Conservation (phyloP, 2,113 vertebrate species). For the Eudyptes chrysolophus region DNA sequence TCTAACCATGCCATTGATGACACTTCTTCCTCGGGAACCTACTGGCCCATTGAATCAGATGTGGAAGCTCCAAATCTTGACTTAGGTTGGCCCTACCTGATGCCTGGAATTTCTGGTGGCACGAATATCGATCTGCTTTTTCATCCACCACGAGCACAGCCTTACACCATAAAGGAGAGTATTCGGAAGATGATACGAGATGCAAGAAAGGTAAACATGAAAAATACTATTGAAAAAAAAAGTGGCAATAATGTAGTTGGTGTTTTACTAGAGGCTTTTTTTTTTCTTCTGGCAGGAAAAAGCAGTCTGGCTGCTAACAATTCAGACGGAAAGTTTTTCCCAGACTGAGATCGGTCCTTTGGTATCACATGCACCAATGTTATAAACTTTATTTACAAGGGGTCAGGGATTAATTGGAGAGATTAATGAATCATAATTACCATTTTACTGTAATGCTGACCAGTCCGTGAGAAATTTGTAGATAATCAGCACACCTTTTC, state of each 20-base stretch:
- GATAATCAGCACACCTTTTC: neutral
- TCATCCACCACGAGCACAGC: slow-evolving; percentile 89
- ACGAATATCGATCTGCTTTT: slow-evolving; percentile 92
- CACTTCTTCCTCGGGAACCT: slow-evolving; percentile 90
- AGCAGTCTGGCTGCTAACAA: neutral
- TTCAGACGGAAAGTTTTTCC: neutral
- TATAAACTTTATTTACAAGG: neutral
- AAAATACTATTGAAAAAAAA: neutral
- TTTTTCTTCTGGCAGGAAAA: neutral
- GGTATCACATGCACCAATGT: neutral
- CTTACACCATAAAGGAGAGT: slow-evolving; percentile 92
- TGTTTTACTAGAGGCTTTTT: neutral
- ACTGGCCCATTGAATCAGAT: slow-evolving; percentile 94
- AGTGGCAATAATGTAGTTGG: neutral
- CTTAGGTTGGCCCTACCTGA: slow-evolving; percentile 90
- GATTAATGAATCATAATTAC: neutral
- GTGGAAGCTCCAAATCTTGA: slow-evolving; percentile 92
- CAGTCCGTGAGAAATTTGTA: neutral
- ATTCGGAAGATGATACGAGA: slow-evolving; percentile 90
- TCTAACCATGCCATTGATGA: slow-evolving; percentile 71
- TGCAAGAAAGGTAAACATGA: slow-evolving; percentile 88
- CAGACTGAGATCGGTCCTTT: neutral
- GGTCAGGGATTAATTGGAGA: neutral
- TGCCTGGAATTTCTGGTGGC: slow-evolving; percentile 76
- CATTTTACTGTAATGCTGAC: neutral